These are phyloP conservation scores for Willisornis vidua DNA, from an alignment of 2,113 vertebrate species.

Conservation along the genomic window DNA sequence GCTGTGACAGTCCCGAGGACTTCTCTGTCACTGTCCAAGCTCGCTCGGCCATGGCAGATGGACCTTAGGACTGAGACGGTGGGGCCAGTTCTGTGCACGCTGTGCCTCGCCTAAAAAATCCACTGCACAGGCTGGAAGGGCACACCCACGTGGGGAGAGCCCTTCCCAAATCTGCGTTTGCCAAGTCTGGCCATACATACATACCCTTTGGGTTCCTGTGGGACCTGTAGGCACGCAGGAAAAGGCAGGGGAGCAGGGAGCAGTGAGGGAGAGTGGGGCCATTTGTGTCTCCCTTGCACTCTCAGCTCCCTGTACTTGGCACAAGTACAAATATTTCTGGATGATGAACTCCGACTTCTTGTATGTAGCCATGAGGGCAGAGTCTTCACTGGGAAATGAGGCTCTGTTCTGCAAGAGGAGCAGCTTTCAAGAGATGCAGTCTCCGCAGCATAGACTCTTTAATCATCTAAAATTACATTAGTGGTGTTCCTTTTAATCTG, in stretches of 20 bases:
- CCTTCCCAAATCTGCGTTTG: too few relatives aligned
- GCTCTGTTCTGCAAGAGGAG: background rate
- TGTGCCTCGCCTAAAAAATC: too few relatives aligned
- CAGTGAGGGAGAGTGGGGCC: background rate
- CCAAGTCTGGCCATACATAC: too few relatives aligned
- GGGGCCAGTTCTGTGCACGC: too few relatives aligned
- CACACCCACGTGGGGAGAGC: too few relatives aligned
- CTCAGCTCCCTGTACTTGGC: background rate
- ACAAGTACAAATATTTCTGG: background rate
- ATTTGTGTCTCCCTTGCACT: background rate
- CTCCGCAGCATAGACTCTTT: background rate
- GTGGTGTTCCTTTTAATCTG: slow-evolving; percentile 11
- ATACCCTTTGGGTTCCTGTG: background rate
- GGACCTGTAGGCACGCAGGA: rapidly evolving
- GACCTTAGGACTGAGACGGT: too few relatives aligned
- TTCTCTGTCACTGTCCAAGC: too few relatives aligned
- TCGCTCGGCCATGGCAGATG: too few relatives aligned
- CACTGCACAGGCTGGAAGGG: too few relatives aligned
- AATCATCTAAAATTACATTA: background rate
- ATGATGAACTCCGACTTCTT: background rate
- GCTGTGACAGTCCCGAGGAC: too few relatives aligned
- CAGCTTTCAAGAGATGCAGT: background rate
- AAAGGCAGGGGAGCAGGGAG: background rate
- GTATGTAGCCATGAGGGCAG: rapidly evolving
- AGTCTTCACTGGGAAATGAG: background rate